These are phyloP conservation scores for Phalloptychus januarius DNA, from an alignment of 2,797 vertebrate species.

Conservation along the genomic window DNA sequence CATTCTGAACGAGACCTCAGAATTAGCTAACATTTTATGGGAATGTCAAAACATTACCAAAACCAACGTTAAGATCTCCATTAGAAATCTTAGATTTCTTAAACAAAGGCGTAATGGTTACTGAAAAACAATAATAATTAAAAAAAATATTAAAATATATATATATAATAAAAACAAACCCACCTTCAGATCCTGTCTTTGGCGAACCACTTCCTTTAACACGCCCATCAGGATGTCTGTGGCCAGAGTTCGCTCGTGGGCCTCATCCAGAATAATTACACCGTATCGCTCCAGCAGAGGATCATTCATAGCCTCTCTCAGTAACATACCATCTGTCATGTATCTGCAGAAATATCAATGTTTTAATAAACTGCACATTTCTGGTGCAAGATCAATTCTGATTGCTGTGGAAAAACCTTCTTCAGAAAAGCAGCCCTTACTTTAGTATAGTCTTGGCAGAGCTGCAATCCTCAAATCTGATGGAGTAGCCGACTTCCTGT, in stretches of 20 bases:
- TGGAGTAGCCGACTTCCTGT: slow-evolving; percentile 98
- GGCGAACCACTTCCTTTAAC: slow-evolving; percentile 97
- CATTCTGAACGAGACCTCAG: background rate
- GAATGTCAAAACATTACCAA: background rate
- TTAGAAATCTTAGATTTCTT: background rate
- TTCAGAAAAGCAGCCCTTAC: slow-evolving; percentile 79
- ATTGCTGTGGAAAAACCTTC: background rate
- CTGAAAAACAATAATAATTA: background rate
- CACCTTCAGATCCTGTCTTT: slow-evolving; percentile 96
- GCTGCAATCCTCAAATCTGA: slow-evolving; percentile 99
- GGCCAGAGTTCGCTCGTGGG: slow-evolving; percentile 96
- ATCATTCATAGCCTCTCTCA: slow-evolving; percentile 99
- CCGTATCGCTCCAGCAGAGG: slow-evolving; percentile 95
- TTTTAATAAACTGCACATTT: background rate
- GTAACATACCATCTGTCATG: slow-evolving; percentile 99
- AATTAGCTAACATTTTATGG: background rate
- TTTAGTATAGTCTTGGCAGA: slow-evolving; percentile 98
- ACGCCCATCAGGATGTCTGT: slow-evolving; percentile 99
- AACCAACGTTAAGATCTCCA: background rate
- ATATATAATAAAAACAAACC: background rate
- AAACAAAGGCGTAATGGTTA: background rate
- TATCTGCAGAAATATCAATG: slow-evolving; percentile 79
- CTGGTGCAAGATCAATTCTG: background rate
- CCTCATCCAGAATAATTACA: slow-evolving; percentile 98
- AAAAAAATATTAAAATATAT: background rate